A percentile compares a stretch with the other conserved stretches of the same genome.
phyloP scores from a whole-genome alignment of 2,113 vertebrate species.

The Lutjanus erythropterus region DNA sequence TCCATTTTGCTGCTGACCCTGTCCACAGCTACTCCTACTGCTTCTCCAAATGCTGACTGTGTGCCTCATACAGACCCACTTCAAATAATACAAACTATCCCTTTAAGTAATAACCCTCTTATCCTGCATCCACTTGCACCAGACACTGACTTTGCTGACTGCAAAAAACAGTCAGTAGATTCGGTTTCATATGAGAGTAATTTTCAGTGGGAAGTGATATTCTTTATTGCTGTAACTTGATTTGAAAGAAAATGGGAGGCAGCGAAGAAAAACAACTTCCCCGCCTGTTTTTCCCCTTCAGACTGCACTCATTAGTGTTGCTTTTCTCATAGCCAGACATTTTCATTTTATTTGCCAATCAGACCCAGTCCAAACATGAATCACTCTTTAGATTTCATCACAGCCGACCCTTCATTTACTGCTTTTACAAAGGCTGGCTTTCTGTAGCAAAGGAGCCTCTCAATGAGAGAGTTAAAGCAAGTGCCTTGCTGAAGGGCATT shows the following conservation, averaged over 20 bases:
- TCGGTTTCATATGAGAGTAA: not conserved
- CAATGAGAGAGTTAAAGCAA: conserved; percentile 66
- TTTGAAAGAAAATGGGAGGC: conserved; percentile 22
- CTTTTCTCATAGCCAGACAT: conserved; percentile 45
- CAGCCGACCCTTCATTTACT: not conserved
- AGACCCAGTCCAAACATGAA: conserved; percentile 51
- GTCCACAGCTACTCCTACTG: too few species aligned
- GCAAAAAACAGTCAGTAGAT: not conserved
- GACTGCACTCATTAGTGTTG: conserved; percentile 36
- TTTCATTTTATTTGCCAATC: conserved; percentile 65
- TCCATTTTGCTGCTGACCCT: too few species aligned
- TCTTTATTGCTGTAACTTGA: conserved; percentile 28
- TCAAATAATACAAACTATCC: too few species aligned
- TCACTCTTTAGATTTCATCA: conserved; percentile 33
- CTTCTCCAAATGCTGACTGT: too few species aligned
- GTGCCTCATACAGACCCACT: too few species aligned
- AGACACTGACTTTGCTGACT: not conserved
- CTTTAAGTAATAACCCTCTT: conserved; percentile 11
- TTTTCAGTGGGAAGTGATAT: conserved; percentile 15
- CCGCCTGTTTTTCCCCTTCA: not conserved
- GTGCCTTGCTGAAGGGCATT: conserved; percentile 80
- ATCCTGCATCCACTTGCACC: conserved; percentile 5
- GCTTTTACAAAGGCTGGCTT: conserved; percentile 30
- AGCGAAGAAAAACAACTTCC: conserved; percentile 19
- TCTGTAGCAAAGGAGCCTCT: conserved; percentile 55